These are phyloP conservation scores for Oenanthe melanoleuca DNA, from an alignment of 2,113 vertebrate species.

Conservation along the genomic window DNA sequence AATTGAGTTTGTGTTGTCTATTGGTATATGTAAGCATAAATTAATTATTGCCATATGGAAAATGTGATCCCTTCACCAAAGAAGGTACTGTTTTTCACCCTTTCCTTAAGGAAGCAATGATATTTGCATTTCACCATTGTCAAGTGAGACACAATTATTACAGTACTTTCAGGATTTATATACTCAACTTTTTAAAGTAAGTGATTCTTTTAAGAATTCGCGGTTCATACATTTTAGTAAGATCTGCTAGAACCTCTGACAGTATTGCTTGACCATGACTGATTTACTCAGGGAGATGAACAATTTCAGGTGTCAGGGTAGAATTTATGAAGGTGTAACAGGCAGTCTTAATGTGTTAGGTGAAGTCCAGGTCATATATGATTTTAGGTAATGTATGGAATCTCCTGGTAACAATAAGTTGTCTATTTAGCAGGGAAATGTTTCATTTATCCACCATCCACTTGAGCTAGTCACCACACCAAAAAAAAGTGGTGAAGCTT, in stretches of 20 bases:
- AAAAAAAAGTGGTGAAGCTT: background rate
- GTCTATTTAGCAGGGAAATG: background rate
- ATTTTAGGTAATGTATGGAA: background rate
- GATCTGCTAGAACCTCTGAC: background rate
- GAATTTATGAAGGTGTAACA: background rate
- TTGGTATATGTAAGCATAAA: background rate
- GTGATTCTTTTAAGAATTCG: background rate
- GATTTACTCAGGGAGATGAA: background rate
- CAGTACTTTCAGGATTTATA: background rate
- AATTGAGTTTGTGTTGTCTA: background rate
- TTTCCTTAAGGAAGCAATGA: background rate
- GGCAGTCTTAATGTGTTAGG: background rate
- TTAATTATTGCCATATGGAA: background rate
- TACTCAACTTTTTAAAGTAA: background rate
- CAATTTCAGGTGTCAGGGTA: background rate
- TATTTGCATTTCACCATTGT: background rate
- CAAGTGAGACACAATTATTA: background rate
- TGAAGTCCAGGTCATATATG: background rate
- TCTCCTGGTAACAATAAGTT: background rate
- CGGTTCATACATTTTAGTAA: background rate
- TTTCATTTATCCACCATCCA: background rate
- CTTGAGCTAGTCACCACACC: background rate
- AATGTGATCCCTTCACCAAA: background rate
- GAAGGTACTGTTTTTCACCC: background rate
- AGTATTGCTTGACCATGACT: background rate